Conservation (phyloP, 2,113 vertebrate species). For the Desmodus rotundus region DNA sequence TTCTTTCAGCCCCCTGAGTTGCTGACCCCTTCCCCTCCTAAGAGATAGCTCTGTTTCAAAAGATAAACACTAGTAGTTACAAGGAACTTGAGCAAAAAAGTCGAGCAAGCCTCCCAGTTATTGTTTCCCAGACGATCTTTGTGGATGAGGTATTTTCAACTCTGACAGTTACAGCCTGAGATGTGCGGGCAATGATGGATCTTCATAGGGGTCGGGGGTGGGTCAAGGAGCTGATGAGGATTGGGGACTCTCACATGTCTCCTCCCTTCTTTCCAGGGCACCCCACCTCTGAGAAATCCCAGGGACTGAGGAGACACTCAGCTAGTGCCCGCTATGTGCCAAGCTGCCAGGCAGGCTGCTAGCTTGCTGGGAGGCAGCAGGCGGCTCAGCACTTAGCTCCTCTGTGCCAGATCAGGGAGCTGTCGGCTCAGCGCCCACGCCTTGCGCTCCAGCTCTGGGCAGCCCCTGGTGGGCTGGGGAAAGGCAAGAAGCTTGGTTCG, state of each 20-base stretch:
- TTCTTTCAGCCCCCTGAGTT: background rate
- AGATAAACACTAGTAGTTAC: conserved; percentile 9
- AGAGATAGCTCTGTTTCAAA: conserved; percentile 26
- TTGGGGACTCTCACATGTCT: background rate
- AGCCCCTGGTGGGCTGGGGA: conserved; percentile 45
- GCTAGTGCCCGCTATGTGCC: conserved; percentile 25
- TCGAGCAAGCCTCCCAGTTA: conserved; percentile 20
- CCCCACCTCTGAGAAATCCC: conserved; percentile 73
- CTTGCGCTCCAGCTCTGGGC: conserved; percentile 25
- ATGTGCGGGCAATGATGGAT: conserved; percentile 31
- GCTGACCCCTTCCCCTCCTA: background rate
- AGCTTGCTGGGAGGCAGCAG: conserved; percentile 26
- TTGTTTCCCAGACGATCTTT: conserved; percentile 31
- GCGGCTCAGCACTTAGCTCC: background rate
- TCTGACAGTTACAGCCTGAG: background rate
- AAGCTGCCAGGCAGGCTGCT: conserved; percentile 52
- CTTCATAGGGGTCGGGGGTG: background rate
- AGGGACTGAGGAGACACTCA: conserved; percentile 64
- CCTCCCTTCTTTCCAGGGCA: background rate
- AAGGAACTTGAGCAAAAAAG: conserved; percentile 7
- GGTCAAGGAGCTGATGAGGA: background rate
- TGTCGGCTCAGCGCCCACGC: conserved; percentile 45
- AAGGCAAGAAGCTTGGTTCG: background rate
- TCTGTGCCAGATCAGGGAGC: conserved; percentile 52
- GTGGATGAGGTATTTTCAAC: conserved; percentile 40